Percentiles rank a stretch among this genome's conserved stretches.
These are phyloP conservation scores for Tineola bisselliella DNA, from an alignment of 2,888 invertebrate species.

Conservation along the genomic window DNA sequence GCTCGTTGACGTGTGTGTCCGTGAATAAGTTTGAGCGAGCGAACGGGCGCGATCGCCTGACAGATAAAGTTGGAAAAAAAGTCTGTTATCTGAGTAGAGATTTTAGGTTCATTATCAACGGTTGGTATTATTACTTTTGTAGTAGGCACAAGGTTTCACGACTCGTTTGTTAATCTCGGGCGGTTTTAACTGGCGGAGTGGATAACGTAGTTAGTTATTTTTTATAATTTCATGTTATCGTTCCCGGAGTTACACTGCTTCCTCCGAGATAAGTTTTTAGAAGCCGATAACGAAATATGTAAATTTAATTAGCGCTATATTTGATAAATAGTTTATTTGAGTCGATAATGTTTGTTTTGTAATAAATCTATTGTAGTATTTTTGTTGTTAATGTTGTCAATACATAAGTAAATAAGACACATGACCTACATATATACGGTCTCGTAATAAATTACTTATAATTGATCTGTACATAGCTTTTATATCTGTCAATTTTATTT, in stretches of 20 bases:
- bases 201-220: neutral
- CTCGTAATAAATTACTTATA: no score
- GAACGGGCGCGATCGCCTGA: constrained; percentile 26
- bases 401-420: no score
- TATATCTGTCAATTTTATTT: no score
- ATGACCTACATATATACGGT: no score
- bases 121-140: constrained; percentile 16
- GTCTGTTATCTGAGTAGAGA: constrained; percentile 41
- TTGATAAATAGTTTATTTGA: neutral
- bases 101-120: constrained; percentile 59
- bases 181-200: constrained; percentile 6
- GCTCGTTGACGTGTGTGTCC: constrained; percentile 20
- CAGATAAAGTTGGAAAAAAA: constrained; percentile 31
- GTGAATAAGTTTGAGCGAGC: constrained; percentile 14
- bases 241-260: constrained; percentile 17
- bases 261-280: constrained; percentile 23
- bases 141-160: constrained; percentile 15
- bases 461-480: no score
- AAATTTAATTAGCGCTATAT: constrained; percentile 15
- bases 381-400: no score
- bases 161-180: constrained; percentile 9
- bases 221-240: neutral
- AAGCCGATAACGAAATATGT: constrained; percentile 7
- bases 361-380: no score
- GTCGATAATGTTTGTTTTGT: no score